These are phyloP conservation scores for Tapirus indicus DNA, from an alignment of 2,797 vertebrate genomes.

Conservation along the genomic window DNA sequence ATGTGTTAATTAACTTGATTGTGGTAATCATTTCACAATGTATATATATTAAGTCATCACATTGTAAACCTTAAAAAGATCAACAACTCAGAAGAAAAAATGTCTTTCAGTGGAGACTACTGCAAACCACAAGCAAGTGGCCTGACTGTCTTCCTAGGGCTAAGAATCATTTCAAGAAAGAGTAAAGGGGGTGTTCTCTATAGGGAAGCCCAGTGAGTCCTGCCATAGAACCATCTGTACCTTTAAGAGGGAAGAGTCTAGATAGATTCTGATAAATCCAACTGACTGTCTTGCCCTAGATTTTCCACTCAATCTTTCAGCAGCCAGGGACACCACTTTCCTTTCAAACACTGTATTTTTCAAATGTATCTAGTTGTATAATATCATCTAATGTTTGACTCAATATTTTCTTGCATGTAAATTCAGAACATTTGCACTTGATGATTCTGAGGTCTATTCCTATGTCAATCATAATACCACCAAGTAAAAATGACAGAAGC, in stretches of 20 bases:
- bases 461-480: neutral
- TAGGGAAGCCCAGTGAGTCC: neutral
- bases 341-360: neutral
- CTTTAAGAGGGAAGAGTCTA: neutral
- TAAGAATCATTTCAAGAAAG: neutral
- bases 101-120: neutral
- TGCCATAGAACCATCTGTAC: neutral
- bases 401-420: neutral
- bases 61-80: neutral
- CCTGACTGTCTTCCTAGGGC: neutral
- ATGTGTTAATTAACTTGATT: neutral
- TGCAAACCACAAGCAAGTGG: neutral
- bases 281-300: neutral
- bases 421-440: neutral
- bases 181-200: neutral
- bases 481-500: neutral
- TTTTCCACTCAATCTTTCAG: neutral
- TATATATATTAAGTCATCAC: neutral
- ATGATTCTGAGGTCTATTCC: neutral
- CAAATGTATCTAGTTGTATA: neutral
- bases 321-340: neutral
- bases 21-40: neutral
- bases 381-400: neutral
- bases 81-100: neutral
- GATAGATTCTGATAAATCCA: neutral